phyloP scores from a whole-genome alignment of 2,888 invertebrate species.

The Salticus scenicus region DNA sequence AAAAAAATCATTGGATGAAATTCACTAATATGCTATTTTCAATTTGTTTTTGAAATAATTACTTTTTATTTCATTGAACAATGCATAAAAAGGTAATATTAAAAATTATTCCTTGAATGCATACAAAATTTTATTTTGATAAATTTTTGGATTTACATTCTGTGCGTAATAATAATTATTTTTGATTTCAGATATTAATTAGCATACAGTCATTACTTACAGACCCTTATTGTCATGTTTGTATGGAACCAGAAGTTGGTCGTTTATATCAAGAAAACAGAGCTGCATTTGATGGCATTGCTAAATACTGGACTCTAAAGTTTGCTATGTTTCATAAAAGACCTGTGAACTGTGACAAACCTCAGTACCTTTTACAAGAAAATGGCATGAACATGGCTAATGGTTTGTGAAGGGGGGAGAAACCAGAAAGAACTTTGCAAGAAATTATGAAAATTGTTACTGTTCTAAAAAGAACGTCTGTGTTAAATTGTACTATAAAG shows the following conservation, averaged over 20 bases:
- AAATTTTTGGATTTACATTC: too few relatives aligned
- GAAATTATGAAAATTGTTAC: background rate
- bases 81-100: too few relatives aligned
- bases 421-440: background rate
- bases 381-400: constrained; percentile 50
- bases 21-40: too few relatives aligned
- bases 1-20: too few relatives aligned
- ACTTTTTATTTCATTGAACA: too few relatives aligned
- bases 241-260: constrained; percentile 77
- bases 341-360: constrained; percentile 39
- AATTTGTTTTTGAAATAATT: too few relatives aligned
- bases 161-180: too few relatives aligned
- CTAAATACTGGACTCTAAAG: constrained; percentile 77
- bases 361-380: constrained; percentile 40
- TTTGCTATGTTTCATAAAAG: constrained; percentile 73
- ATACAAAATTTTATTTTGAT: too few relatives aligned
- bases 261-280: constrained; percentile 74
- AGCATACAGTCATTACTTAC: constrained; percentile 91
- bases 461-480: too few relatives aligned
- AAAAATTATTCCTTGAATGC: too few relatives aligned
- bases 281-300: constrained; percentile 75
- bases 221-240: constrained; percentile 79
- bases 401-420: background rate
- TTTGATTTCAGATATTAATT: constrained; percentile 84
- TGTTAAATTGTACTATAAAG: background rate